A percentile compares a stretch with the other conserved stretches of the same genome.
Conservation (phyloP, 1,140 invertebrate genomes). For the Apolygus lucorum region DNA sequence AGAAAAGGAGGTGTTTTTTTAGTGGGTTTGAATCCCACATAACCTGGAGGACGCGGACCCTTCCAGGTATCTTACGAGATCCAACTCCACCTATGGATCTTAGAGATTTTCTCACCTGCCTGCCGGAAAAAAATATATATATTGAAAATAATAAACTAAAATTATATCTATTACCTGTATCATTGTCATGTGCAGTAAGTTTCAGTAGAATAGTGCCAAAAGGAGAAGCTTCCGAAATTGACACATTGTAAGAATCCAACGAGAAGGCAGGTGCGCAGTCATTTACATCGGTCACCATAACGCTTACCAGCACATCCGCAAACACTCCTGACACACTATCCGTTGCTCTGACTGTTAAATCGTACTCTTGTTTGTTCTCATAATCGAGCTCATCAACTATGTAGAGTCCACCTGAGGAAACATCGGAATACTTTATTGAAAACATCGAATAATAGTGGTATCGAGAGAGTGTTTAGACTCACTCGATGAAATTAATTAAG, state of each 20-base stretch:
- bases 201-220: conserved; percentile 66
- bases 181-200: conserved; percentile 68
- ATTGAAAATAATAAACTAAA: too few relatives aligned
- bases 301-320: background rate
- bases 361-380: conserved; percentile 69
- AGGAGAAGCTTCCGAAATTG: conserved; percentile 71
- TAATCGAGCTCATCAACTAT: conserved; percentile 68
- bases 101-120: too few relatives aligned
- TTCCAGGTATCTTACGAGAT: too few relatives aligned
- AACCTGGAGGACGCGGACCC: too few relatives aligned
- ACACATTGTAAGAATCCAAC: conserved; percentile 43
- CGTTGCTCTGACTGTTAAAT: conserved; percentile 67
- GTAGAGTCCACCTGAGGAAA: conserved; percentile 43
- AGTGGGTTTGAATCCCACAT: too few relatives aligned
- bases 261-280: conserved; percentile 77
- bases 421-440: background rate
- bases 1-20: too few relatives aligned
- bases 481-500: background rate
- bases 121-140: too few relatives aligned
- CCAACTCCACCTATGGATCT: too few relatives aligned
- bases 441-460: too few relatives aligned
- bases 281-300: conserved; percentile 75
- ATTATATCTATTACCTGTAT: conserved; percentile 50
- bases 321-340: conserved; percentile 57
- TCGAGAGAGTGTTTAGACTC: background rate